A percentile compares a stretch with the other conserved stretches of the same genome.
These are phyloP conservation scores for Ormyrus nitidulus DNA, from an alignment of 2,888 invertebrate genomes.

Conservation along the genomic window DNA sequence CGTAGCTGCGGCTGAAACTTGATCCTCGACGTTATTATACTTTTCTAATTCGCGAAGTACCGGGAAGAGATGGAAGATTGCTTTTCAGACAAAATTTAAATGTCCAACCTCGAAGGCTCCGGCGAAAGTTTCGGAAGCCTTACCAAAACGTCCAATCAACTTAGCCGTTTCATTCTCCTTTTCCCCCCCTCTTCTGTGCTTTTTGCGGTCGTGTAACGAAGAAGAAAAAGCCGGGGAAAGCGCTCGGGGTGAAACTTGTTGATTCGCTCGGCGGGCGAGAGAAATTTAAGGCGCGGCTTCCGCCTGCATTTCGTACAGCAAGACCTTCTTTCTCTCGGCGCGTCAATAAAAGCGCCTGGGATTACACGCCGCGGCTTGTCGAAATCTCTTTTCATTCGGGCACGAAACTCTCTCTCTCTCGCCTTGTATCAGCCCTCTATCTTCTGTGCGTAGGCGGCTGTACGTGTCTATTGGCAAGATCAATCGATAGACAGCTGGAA, in stretches of 20 bases:
- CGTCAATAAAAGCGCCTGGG: conserved; percentile 19
- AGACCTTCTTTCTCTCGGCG: neutral
- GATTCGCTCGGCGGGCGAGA: neutral
- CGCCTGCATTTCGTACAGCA: neutral
- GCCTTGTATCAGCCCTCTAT: too few species aligned
- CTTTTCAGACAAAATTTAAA: too few species aligned
- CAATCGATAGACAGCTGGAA: conserved; percentile 22
- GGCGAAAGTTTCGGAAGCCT: neutral
- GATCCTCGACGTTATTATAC: too few species aligned
- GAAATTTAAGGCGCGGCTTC: conserved; percentile 25
- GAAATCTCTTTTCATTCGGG: conserved; percentile 33
- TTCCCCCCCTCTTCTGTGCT: neutral
- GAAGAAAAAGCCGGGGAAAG: neutral
- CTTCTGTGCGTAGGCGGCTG: neutral
- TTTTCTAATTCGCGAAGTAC: too few species aligned
- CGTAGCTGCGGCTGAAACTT: too few species aligned
- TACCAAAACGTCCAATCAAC: neutral
- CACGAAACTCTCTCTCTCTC: too few species aligned
- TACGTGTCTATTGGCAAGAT: neutral
- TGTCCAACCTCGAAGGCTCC: too few species aligned
- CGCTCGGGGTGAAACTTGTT: conserved; percentile 27
- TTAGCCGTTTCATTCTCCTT: neutral
- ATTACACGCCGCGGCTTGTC: neutral
- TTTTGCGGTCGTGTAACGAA: neutral
- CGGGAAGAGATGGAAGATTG: too few species aligned